These are phyloP conservation scores for Agrochola macilenta DNA, from an alignment of 2,888 invertebrate species.

Conservation along the genomic window DNA sequence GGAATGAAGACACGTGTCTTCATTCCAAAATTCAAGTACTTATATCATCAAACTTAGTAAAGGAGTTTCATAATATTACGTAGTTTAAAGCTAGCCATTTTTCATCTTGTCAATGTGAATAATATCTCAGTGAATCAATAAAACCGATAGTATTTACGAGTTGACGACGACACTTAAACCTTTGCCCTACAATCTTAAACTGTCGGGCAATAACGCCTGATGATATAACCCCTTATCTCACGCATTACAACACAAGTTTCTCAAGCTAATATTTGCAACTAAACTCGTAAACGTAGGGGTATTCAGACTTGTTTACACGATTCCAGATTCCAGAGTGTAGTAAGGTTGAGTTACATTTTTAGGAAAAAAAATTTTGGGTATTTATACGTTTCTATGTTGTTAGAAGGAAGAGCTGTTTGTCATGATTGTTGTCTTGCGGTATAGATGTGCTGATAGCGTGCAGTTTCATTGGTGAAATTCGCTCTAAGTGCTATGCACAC, in stretches of 20 bases:
- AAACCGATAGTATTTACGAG: slow-evolving; percentile 21
- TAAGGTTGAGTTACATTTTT: neutral
- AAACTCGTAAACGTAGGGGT: slow-evolving; percentile 25
- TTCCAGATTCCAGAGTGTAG: neutral
- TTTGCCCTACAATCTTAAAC: slow-evolving; percentile 28
- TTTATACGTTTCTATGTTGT: neutral
- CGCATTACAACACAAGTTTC: slow-evolving; percentile 30
- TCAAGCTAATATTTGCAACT: slow-evolving; percentile 18
- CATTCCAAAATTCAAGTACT: no score
- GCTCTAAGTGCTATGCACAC: no score
- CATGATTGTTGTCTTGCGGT: neutral
- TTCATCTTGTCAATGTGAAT: slow-evolving; percentile 1
- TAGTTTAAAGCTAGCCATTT: neutral
- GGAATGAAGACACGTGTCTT: no score
- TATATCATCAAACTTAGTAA: neutral
- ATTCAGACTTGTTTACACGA: neutral
- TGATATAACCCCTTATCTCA: slow-evolving; percentile 36
- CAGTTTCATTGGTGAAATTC: neutral
- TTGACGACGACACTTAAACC: slow-evolving; percentile 22
- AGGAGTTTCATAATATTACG: neutral
- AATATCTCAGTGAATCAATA: slow-evolving; percentile 25
- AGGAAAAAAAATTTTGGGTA: no score
- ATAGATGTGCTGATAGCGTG: neutral
- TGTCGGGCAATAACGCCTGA: slow-evolving; percentile 12
- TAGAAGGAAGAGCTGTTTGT: neutral